A percentile compares a stretch with the other conserved stretches of the same genome.
Conservation (phyloP, 2,888 invertebrate genomes). For the Petrolisthes manimaculis region DNA sequence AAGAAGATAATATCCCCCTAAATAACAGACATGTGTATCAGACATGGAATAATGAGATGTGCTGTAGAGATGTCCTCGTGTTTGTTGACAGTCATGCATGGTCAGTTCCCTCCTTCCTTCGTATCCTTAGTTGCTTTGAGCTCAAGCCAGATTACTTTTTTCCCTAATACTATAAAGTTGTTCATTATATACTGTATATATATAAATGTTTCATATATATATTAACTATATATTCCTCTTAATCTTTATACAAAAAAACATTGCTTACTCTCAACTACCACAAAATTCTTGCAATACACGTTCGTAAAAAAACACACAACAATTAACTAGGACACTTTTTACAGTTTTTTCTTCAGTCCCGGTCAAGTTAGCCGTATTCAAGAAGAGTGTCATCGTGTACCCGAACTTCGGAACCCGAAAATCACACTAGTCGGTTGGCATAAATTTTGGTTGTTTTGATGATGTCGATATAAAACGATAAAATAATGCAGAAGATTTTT, state of each 20-base stretch:
- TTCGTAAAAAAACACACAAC: slow-evolving; percentile 48
- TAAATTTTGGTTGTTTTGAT: no score
- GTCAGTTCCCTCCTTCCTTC: neutral
- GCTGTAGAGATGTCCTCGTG: neutral
- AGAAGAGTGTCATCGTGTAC: no score
- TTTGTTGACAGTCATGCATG: slow-evolving; percentile 21
- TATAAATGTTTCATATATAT: slow-evolving; percentile 36
- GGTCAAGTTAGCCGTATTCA: no score
- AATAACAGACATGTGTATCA: no score
- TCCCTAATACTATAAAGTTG: neutral
- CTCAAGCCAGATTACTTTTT: slow-evolving; percentile 10
- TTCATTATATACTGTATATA: slow-evolving; percentile 14
- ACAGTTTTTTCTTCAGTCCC: no score
- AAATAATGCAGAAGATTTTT: no score
- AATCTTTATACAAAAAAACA: slow-evolving; percentile 36
- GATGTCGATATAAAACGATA: no score
- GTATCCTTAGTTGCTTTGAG: slow-evolving; percentile 20
- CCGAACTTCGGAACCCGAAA: no score
- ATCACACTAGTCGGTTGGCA: no score
- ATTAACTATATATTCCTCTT: slow-evolving; percentile 47
- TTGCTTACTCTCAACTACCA: slow-evolving; percentile 43
- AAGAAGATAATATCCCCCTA: no score
- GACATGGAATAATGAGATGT: no score
- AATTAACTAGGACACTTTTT: slow-evolving; percentile 7
- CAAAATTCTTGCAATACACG: slow-evolving; percentile 44